phyloP scores from a whole-genome alignment of 2,797 vertebrate genomes.

The Channa striata region DNA sequence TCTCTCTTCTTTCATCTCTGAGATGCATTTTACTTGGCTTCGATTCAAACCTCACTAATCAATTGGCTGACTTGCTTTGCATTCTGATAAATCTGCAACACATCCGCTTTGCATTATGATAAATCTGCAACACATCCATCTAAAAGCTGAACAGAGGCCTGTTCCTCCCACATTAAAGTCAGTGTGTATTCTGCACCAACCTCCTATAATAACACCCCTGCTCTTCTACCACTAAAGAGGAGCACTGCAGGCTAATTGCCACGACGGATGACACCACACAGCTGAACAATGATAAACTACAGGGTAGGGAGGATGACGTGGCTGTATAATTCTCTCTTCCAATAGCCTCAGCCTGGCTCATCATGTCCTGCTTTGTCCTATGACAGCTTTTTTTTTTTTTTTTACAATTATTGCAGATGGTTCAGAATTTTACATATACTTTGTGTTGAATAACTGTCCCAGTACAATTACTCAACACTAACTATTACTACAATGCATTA shows the following conservation, averaged over 20 bases:
- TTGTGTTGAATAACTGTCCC: too few relatives aligned
- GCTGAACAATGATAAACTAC: conserved; percentile 60
- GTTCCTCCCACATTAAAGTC: conserved; percentile 4
- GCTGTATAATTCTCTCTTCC: conserved; percentile 17
- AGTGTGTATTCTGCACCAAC: conserved; percentile 25
- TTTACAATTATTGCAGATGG: conserved; percentile 19
- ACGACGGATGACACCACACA: conserved; percentile 55
- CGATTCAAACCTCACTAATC: conserved; percentile 32
- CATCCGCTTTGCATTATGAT: conserved; percentile 30
- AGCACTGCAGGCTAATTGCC: conserved; percentile 43
- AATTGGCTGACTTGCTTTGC: conserved; percentile 16
- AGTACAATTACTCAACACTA: too few relatives aligned
- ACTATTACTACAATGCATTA: too few relatives aligned
- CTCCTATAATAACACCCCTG: conserved; percentile 50
- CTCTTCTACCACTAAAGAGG: conserved; percentile 44
- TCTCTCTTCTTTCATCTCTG: conserved; percentile 11
- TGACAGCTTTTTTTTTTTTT: conserved; percentile 4
- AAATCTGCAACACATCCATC: conserved; percentile 3
- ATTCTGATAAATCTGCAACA: conserved; percentile 26
- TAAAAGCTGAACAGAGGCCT: too few relatives aligned
- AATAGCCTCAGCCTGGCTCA: conserved; percentile 21
- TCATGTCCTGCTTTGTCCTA: conserved; percentile 10
- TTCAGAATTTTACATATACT: background rate
- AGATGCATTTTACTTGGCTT: conserved; percentile 33
- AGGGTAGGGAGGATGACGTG: conserved; percentile 44